Conservation (phyloP, 2,113 vertebrate species). For the Bufo bufo region DNA sequence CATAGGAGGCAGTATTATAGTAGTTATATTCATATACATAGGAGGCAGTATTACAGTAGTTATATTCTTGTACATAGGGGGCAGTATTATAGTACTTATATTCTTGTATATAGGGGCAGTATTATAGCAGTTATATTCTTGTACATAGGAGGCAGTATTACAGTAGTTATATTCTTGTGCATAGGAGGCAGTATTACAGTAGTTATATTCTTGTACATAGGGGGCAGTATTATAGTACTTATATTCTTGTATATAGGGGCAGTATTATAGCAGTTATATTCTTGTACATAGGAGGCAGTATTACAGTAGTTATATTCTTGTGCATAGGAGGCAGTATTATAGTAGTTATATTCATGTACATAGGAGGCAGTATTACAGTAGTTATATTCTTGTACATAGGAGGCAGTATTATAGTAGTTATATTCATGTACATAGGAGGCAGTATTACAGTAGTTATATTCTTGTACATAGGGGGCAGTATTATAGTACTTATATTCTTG, state of each 20-base stretch:
- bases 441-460: no score
- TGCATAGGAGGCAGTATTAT: neutral
- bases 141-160: neutral
- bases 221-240: neutral
- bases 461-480: no score
- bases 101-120: neutral
- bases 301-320: neutral
- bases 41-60: neutral
- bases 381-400: neutral
- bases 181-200: neutral
- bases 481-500: no score
- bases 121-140: slow-evolving; percentile 5
- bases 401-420: slow-evolving; percentile 1
- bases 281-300: neutral
- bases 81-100: slow-evolving; percentile 16
- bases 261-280: slow-evolving; percentile 4
- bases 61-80: slow-evolving; percentile 4
- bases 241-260: neutral
- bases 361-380: neutral
- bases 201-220: neutral
- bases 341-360: neutral
- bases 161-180: neutral
- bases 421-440: no score
- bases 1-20: no score
- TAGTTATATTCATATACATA: neutral